phyloP scores from a whole-genome alignment of 2,113 vertebrate species.

The Neodon shergylaensis region DNA sequence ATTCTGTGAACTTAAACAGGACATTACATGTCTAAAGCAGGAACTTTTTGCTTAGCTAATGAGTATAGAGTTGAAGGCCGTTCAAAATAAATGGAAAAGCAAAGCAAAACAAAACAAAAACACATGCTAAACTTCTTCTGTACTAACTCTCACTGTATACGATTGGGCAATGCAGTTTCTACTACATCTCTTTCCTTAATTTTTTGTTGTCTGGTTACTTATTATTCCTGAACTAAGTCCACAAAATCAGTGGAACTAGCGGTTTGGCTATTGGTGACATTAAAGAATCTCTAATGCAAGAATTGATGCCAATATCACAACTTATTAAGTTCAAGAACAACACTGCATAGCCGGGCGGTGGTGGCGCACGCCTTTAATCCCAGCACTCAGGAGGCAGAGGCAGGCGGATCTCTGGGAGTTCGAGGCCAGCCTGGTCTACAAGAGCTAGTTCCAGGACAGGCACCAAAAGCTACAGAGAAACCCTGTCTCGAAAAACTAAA shows the following conservation, averaged over 20 bases:
- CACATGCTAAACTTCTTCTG: neutral
- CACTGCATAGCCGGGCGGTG: no score
- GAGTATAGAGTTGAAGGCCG: neutral
- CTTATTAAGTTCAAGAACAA: constrained; percentile 48
- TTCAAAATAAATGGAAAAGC: neutral
- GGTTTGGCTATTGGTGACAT: neutral
- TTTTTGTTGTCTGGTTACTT: constrained; percentile 47
- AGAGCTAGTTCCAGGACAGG: no score
- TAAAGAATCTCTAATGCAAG: constrained; percentile 10
- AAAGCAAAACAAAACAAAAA: neutral
- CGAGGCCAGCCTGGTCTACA: no score
- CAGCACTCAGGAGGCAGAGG: no score
- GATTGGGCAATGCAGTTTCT: neutral
- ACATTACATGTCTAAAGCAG: neutral
- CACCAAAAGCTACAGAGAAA: no score
- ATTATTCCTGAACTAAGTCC: neutral
- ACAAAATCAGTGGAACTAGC: constrained; percentile 34
- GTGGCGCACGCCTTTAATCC: no score
- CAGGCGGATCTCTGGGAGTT: no score
- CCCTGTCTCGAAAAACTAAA: no score
- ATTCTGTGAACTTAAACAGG: neutral
- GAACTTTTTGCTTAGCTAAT: neutral
- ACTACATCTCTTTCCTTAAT: constrained; percentile 1
- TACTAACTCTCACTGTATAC: neutral
- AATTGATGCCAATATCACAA: neutral